Evolutionary conservation across 2,797 vertebrate genomes (phyloP).

Genomic region (Remorina albescens): DNA sequence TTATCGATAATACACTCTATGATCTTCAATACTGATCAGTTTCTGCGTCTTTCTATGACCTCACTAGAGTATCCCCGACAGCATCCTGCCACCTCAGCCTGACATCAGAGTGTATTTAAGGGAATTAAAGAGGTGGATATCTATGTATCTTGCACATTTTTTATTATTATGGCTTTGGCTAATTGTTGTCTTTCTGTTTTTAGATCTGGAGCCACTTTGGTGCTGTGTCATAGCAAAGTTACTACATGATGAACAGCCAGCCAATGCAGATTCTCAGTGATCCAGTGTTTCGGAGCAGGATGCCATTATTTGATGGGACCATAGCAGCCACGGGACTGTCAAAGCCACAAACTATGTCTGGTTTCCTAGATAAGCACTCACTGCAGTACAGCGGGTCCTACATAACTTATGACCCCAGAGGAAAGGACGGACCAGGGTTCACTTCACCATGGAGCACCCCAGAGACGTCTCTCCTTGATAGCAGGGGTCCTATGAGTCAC

Average conservation of each 20-base stretch:
- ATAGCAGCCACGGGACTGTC: conserved; percentile 68
- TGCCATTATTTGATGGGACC: conserved; percentile 83
- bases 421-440: conserved; percentile 73
- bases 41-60: no score
- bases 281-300: conserved; percentile 81
- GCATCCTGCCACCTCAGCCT: neutral
- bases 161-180: conserved; percentile 7
- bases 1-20: no score
- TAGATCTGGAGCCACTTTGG: conserved; percentile 66
- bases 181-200: conserved; percentile 36
- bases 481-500: conserved; percentile 73
- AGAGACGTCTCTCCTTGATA: conserved; percentile 66
- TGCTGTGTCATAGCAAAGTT: conserved; percentile 42
- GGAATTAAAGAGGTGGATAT: neutral
- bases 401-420: conserved; percentile 82
- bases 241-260: conserved; percentile 86
- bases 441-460: conserved; percentile 78
- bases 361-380: conserved; percentile 68
- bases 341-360: conserved; percentile 69
- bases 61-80: no score
- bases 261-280: conserved; percentile 75
- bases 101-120: conserved; percentile 3
- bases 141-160: neutral
- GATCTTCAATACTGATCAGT: no score
- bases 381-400: conserved; percentile 86